Conservation (phyloP, 2,888 invertebrate species). For the Lasioglossum pauxillum region DNA sequence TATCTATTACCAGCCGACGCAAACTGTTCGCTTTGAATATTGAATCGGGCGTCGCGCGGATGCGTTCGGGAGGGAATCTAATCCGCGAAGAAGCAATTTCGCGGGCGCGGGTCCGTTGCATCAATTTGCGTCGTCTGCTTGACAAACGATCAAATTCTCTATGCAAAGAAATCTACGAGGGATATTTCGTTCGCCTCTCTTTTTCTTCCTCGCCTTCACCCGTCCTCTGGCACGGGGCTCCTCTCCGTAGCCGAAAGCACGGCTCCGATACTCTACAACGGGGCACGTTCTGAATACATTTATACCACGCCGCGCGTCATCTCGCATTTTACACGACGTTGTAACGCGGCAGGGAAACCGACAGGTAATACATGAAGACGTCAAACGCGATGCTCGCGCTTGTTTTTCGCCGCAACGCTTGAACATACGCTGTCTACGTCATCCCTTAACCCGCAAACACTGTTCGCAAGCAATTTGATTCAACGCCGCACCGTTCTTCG, state of each 20-base stretch:
- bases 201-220: conserved; percentile 1
- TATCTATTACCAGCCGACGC: conserved; percentile 26
- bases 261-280: conserved; percentile 70
- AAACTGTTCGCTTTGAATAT: conserved; percentile 37
- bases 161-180: conserved; percentile 78
- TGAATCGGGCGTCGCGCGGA: conserved; percentile 38
- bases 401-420: conserved; percentile 62
- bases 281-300: conserved; percentile 80
- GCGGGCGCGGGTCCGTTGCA: conserved; percentile 71
- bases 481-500: neutral
- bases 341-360: conserved; percentile 80
- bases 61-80: conserved; percentile 55
- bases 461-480: neutral
- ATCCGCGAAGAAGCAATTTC: conserved; percentile 75
- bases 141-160: conserved; percentile 83
- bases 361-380: conserved; percentile 81
- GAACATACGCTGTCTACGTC: neutral
- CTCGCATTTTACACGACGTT: conserved; percentile 77
- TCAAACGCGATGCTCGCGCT: conserved; percentile 77
- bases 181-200: conserved; percentile 60
- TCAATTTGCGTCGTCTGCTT: conserved; percentile 82
- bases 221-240: neutral
- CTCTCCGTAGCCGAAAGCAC: conserved; percentile 24
- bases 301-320: conserved; percentile 74
- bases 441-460: neutral